Percentiles rank a stretch among this genome's conserved stretches.
Conservation (phyloP, 64 coral and sea anemone genomes). For the Dendronephthya gigantea region DNA sequence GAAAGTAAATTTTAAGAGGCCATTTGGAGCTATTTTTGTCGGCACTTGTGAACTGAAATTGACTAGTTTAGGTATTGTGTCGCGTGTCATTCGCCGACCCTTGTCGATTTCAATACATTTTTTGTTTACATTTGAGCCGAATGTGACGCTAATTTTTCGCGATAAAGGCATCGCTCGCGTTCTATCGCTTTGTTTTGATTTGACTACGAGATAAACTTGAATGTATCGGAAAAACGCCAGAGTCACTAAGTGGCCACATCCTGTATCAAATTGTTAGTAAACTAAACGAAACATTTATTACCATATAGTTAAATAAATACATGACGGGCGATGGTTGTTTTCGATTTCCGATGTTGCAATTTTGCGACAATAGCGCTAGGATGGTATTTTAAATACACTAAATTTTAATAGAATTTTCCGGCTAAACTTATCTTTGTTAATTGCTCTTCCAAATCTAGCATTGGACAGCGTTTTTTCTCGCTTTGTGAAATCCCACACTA, state of each 20-base stretch:
- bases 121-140: neutral
- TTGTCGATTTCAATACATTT: neutral
- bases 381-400: too few species aligned
- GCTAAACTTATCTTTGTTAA: too few species aligned
- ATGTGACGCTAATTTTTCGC: neutral
- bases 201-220: neutral
- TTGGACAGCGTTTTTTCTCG: too few species aligned
- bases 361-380: too few species aligned
- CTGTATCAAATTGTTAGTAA: neutral
- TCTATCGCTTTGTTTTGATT: neutral
- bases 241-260: neutral
- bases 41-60: neutral
- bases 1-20: neutral
- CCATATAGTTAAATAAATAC: too few species aligned
- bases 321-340: too few species aligned
- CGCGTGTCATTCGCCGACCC: neutral
- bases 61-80: neutral
- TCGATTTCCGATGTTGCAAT: too few species aligned
- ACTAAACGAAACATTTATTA: too few species aligned
- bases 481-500: too few species aligned
- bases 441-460: too few species aligned
- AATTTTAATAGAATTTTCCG: too few species aligned
- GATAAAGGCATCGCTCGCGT: neutral
- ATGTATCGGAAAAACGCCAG: neutral
- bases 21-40: neutral